A percentile compares a stretch with the other conserved stretches of the same genome.
Evolutionary conservation across 2,113 vertebrate species (phyloP).

Genomic region (Myotis yumanensis): DNA sequence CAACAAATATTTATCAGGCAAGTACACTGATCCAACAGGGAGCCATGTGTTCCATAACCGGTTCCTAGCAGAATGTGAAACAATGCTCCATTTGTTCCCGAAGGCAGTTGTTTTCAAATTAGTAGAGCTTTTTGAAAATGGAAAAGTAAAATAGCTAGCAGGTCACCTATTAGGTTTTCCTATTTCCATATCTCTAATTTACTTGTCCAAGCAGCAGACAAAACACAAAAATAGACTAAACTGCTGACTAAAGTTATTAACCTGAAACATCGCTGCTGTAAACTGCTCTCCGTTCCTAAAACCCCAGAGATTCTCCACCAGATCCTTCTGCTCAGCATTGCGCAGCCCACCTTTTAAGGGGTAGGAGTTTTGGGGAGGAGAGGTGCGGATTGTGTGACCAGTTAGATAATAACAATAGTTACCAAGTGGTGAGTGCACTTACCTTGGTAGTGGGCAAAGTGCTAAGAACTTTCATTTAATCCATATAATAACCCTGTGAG

Average conservation of each 20-base stretch:
- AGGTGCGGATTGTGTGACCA: too few species aligned
- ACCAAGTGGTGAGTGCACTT: background rate
- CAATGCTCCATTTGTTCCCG: conserved; percentile 30
- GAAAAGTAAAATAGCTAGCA: background rate
- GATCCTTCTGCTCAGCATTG: background rate
- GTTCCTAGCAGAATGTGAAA: background rate
- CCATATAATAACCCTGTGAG: background rate
- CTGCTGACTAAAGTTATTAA: background rate
- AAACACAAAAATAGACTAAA: background rate
- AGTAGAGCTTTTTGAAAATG: background rate
- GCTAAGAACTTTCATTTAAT: background rate
- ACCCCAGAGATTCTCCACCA: background rate
- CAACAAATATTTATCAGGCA: conserved; percentile 59
- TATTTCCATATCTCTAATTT: background rate
- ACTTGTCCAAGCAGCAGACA: conserved; percentile 27
- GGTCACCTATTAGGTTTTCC: conserved; percentile 6
- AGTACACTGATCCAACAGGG: background rate
- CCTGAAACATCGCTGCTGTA: background rate
- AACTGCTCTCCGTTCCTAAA: background rate
- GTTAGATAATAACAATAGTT: background rate
- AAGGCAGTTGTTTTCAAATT: background rate
- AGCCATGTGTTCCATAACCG: background rate
- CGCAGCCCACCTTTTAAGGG: background rate
- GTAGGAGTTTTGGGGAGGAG: too few species aligned
- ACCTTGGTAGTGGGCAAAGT: background rate